phyloP scores from a whole-genome alignment of 2,888 invertebrate genomes.

The Andrena chrysosceles region DNA sequence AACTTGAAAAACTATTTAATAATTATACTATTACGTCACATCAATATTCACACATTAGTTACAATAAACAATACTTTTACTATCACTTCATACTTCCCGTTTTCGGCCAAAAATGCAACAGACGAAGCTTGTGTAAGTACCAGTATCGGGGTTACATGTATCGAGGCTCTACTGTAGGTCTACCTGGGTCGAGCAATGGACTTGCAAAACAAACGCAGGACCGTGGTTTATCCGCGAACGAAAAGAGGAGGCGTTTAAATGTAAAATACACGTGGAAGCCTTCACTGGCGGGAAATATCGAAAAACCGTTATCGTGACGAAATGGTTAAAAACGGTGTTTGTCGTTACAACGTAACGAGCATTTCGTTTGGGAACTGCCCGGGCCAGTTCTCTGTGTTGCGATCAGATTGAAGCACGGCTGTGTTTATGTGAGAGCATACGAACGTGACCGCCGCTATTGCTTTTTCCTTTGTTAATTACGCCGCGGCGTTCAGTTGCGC shows the following conservation, averaged over 20 bases:
- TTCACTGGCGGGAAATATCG: constrained; percentile 51
- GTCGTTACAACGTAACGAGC: constrained; percentile 60
- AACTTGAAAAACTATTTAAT: no score
- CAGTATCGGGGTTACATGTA: no score
- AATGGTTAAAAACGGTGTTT: constrained; percentile 65
- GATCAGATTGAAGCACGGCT: constrained; percentile 60
- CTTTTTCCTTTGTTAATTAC: constrained; percentile 66
- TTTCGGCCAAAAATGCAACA: no score
- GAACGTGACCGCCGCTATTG: constrained; percentile 54
- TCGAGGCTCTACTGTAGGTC: no score
- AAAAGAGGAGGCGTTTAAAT: constrained; percentile 32
- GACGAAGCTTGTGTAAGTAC: no score
- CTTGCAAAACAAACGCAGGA: no score
- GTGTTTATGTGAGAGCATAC: constrained; percentile 54
- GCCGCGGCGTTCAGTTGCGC: constrained; percentile 46
- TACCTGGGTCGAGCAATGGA: no score
- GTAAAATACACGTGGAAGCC: constrained; percentile 40
- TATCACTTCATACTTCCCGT: no score
- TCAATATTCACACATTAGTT: no score
- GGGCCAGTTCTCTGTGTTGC: constrained; percentile 36
- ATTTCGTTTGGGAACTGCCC: constrained; percentile 53
- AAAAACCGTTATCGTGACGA: constrained; percentile 64
- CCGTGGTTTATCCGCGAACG: background rate
- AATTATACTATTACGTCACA: no score
- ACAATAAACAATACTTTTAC: no score